These are phyloP conservation scores for Uloborus plumipes DNA, from an alignment of 2,888 invertebrate genomes.

Conservation along the genomic window DNA sequence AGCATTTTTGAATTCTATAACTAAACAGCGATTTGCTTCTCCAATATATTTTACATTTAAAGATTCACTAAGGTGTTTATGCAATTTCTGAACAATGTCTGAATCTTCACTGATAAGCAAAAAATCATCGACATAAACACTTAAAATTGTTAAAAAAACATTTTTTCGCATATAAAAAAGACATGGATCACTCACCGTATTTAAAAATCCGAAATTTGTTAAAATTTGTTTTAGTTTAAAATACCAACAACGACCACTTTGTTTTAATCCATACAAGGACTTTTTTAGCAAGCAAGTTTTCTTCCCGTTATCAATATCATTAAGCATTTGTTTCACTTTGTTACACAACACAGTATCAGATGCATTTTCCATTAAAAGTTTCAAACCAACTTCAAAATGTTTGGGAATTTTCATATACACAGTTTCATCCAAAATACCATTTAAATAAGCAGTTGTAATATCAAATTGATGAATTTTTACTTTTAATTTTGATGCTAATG, in stretches of 20 bases:
- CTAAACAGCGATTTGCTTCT: conserved; percentile 11
- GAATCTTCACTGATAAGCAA: neutral
- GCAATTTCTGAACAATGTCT: neutral
- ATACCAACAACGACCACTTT: neutral
- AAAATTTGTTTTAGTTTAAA: neutral
- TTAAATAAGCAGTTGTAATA: neutral
- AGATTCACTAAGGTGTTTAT: neutral
- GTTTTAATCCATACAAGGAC: neutral
- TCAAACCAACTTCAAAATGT: neutral
- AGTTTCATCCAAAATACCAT: neutral
- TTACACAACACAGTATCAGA: neutral
- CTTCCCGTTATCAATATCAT: neutral
- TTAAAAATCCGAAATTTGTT: neutral
- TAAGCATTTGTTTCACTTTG: neutral
- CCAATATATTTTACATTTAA: conserved; percentile 7
- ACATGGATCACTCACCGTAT: neutral
- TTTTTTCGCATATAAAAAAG: neutral
- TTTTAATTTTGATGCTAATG: neutral
- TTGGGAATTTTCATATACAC: neutral
- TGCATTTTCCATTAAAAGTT: neutral
- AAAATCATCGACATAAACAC: neutral
- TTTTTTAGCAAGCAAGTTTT: neutral
- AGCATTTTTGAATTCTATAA: neutral
- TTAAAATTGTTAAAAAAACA: neutral
- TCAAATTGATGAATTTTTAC: neutral